These are phyloP conservation scores for Phocides pigmalion DNA, from an alignment of 1,140 invertebrate species.

Conservation along the genomic window DNA sequence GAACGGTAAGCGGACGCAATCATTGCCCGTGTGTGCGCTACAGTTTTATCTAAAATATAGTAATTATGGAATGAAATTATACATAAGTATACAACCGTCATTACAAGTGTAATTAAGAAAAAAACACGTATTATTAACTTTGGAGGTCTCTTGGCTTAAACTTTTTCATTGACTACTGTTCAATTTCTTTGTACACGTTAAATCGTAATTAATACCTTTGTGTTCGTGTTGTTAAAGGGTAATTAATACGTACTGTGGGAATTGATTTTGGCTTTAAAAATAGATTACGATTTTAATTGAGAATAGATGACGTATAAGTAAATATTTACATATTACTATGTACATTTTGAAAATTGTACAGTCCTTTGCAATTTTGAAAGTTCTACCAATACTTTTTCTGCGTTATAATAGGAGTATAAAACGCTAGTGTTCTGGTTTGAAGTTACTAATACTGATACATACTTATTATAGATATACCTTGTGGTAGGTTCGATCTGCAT, in stretches of 20 bases:
- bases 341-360: too few relatives aligned
- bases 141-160: conserved; percentile 10
- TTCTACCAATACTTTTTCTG: too few relatives aligned
- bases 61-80: conserved; percentile 70
- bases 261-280: background rate
- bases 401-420: too few relatives aligned
- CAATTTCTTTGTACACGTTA: conserved; percentile 16
- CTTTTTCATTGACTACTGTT: conserved; percentile 17
- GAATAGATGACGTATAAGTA: background rate
- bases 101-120: conserved; percentile 63
- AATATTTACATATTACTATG: too few relatives aligned
- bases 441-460: too few relatives aligned
- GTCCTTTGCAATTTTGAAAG: too few relatives aligned
- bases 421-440: too few relatives aligned
- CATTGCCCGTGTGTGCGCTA: conserved; percentile 62
- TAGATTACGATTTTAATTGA: background rate
- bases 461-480: too few relatives aligned
- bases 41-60: conserved; percentile 73
- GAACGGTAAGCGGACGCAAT: conserved; percentile 76
- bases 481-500: too few relatives aligned
- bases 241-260: conserved; percentile 10
- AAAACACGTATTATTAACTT: conserved; percentile 46
- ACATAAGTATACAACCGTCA: conserved; percentile 50
- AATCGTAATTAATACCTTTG: conserved; percentile 16
- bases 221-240: background rate